Conservation (phyloP, 2,888 invertebrate species). For the Heliconius charithonia region DNA sequence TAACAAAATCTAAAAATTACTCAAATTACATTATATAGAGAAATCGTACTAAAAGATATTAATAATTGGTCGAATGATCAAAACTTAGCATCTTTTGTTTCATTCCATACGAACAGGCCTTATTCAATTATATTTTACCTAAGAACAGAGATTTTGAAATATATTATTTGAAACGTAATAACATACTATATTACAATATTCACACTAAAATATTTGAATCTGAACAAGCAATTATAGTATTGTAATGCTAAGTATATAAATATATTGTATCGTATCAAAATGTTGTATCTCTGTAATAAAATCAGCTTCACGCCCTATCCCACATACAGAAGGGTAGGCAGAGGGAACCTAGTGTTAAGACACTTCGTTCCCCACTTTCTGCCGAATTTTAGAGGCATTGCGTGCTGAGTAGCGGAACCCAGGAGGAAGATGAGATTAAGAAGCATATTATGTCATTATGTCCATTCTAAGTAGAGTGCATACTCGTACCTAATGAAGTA, state of each 20-base stretch:
- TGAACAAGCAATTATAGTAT: no score
- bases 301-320: no score
- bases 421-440: no score
- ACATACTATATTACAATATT: not conserved
- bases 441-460: no score
- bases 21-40: not conserved
- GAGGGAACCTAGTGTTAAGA: no score
- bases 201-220: not conserved
- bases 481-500: no score
- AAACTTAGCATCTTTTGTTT: conserved; percentile 62
- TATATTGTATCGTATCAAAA: not conserved
- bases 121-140: conserved; percentile 78
- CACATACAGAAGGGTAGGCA: no score
- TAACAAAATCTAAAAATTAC: not conserved
- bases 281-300: no score
- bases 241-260: not conserved
- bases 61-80: conserved; percentile 39
- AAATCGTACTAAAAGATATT: not conserved
- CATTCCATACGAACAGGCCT: conserved; percentile 53
- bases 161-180: not conserved
- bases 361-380: no score
- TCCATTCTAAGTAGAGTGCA: no score
- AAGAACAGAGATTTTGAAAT: conserved; percentile 49
- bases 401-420: no score
- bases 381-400: no score